These are phyloP conservation scores for Ptilonorhynchus violaceus DNA, from an alignment of 2,113 vertebrate species.

Conservation along the genomic window DNA sequence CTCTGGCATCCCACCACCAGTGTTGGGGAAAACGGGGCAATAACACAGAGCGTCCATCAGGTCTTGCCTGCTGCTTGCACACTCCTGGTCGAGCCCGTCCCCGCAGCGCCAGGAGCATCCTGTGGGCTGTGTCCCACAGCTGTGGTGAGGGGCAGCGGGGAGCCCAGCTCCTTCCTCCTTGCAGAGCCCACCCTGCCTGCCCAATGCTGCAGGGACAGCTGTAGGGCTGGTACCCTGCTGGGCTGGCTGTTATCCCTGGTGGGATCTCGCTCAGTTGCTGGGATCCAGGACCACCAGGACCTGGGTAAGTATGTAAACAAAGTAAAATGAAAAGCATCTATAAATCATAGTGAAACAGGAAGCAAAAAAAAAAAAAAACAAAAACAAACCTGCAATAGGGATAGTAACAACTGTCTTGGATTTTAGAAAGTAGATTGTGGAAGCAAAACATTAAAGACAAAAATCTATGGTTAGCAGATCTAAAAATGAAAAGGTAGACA, in stretches of 20 bases:
- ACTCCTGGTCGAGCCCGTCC: fast-evolving
- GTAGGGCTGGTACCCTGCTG: fast-evolving
- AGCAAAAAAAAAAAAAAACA: too few species aligned
- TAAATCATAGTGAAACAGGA: neutral
- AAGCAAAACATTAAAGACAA: neutral
- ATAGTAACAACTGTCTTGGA: neutral
- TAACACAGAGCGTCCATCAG: too few species aligned
- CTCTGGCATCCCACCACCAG: fast-evolving
- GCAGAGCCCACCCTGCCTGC: neutral
- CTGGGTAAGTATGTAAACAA: neutral
- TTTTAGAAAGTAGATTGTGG: neutral
- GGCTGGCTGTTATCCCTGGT: neutral
- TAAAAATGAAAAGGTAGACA: neutral
- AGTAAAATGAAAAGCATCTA: neutral
- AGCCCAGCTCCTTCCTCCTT: too few species aligned
- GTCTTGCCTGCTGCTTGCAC: too few species aligned
- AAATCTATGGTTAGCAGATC: neutral
- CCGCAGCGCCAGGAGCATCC: too few species aligned
- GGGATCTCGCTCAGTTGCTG: neutral
- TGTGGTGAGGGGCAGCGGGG: too few species aligned
- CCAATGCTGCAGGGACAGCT: fast-evolving
- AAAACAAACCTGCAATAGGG: neutral
- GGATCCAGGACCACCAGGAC: too few species aligned
- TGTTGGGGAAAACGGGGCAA: fast-evolving
- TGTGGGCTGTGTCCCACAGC: neutral